A percentile compares a stretch with the other conserved stretches of the same genome.
These are phyloP conservation scores for Hypotaenidia philippensis DNA, from an alignment of 2,797 vertebrate genomes.

Conservation along the genomic window DNA sequence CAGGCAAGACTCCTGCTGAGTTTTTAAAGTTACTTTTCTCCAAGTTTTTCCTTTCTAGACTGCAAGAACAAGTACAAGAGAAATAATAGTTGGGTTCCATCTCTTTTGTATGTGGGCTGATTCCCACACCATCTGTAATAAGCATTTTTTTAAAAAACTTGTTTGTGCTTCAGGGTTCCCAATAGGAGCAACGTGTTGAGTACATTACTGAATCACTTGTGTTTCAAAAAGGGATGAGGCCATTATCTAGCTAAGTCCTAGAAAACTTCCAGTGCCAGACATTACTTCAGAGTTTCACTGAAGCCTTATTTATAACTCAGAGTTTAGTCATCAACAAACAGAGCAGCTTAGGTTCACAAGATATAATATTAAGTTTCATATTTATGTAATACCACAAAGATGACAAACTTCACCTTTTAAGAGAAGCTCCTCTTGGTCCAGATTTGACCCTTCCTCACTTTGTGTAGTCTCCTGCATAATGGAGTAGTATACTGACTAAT, in stretches of 20 bases:
- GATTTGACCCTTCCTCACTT: neutral
- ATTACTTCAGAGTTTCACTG: neutral
- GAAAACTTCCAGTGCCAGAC: neutral
- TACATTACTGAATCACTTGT: neutral
- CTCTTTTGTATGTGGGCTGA: neutral
- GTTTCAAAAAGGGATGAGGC: neutral
- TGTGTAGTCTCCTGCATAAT: neutral
- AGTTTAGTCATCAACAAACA: conserved; percentile 11
- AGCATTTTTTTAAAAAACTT: neutral
- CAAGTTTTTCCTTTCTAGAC: neutral
- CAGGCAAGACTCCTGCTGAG: neutral
- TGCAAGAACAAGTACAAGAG: neutral
- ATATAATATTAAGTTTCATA: neutral
- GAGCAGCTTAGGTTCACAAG: neutral
- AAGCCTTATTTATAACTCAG: neutral
- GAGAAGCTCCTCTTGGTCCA: neutral
- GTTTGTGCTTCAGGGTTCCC: neutral
- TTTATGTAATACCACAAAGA: neutral
- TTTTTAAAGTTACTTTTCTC: conserved; percentile 10
- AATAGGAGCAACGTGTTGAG: neutral
- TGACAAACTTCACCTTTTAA: neutral
- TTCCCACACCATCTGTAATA: neutral
- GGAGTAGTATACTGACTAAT: neutral
- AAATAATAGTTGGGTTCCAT: neutral
- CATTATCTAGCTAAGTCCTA: neutral